phyloP scores from a whole-genome alignment of 2,888 invertebrate genomes.

The Chloroclystis v-ata region DNA sequence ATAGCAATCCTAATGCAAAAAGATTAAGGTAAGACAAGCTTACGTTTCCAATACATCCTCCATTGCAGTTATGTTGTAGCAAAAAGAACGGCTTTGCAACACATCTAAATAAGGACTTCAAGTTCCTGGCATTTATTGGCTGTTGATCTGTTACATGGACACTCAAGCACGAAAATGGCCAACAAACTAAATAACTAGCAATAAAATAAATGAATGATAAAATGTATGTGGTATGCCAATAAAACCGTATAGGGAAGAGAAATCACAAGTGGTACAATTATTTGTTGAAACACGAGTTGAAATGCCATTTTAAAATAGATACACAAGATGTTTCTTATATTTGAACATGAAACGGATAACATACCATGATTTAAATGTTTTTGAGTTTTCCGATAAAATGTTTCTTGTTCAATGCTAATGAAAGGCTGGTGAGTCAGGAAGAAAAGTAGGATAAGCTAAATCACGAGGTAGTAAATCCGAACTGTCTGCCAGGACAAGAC shows the following conservation, averaged over 20 bases:
- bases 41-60: constrained; percentile 5
- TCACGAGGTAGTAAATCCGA: constrained; percentile 17
- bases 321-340: no score
- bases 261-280: constrained; percentile 16
- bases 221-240: constrained; percentile 45
- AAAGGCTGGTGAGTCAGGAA: constrained; percentile 1
- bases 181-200: constrained; percentile 27
- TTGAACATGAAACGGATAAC: no score
- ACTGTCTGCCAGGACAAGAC: constrained; percentile 12
- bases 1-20: background rate
- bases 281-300: constrained; percentile 16
- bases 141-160: constrained; percentile 20
- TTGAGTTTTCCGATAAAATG: no score
- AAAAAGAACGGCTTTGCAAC: constrained; percentile 1
- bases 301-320: constrained; percentile 23
- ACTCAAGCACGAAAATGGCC: constrained; percentile 23
- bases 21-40: background rate
- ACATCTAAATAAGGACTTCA: constrained; percentile 12
- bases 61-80: constrained; percentile 6
- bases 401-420: background rate
- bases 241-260: constrained; percentile 36
- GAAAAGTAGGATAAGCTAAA: constrained; percentile 9
- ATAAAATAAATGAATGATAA: constrained; percentile 24
- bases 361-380: no score
- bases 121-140: constrained; percentile 20